Conservation (phyloP, 2,113 vertebrate species). For the Microcebus jonahi region DNA sequence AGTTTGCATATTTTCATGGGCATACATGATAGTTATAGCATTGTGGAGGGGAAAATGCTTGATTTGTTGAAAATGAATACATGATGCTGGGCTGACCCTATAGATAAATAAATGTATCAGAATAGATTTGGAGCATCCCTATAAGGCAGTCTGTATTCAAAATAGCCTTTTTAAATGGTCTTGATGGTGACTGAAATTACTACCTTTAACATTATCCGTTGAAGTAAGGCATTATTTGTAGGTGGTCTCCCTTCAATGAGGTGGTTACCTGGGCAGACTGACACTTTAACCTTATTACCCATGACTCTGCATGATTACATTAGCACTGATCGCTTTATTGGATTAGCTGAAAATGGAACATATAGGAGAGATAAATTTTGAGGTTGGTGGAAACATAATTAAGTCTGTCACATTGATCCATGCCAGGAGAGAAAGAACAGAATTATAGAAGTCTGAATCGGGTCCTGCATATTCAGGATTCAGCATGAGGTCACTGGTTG, state of each 20-base stretch:
- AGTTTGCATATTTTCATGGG: background rate
- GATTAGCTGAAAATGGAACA: background rate
- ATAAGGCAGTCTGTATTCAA: background rate
- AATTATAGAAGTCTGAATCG: background rate
- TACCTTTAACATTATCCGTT: background rate
- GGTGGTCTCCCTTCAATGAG: background rate
- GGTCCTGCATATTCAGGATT: background rate
- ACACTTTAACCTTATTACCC: background rate
- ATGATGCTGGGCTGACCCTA: background rate
- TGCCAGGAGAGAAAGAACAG: background rate
- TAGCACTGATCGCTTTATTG: background rate
- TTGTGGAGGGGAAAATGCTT: background rate
- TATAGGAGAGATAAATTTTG: background rate
- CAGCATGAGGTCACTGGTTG: background rate
- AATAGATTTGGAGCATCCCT: background rate
- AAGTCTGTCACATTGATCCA: background rate
- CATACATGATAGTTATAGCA: background rate
- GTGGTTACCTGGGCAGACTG: background rate
- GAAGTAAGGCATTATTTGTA: background rate
- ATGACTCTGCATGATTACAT: background rate
- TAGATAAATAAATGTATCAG: background rate
- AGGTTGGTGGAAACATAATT: background rate
- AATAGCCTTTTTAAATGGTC: background rate
- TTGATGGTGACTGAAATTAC: background rate
- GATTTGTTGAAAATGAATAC: background rate